Percentiles rank a stretch among this genome's conserved stretches.
phyloP scores from a whole-genome alignment of 2,888 invertebrate genomes.

The Diarsia mendica region DNA sequence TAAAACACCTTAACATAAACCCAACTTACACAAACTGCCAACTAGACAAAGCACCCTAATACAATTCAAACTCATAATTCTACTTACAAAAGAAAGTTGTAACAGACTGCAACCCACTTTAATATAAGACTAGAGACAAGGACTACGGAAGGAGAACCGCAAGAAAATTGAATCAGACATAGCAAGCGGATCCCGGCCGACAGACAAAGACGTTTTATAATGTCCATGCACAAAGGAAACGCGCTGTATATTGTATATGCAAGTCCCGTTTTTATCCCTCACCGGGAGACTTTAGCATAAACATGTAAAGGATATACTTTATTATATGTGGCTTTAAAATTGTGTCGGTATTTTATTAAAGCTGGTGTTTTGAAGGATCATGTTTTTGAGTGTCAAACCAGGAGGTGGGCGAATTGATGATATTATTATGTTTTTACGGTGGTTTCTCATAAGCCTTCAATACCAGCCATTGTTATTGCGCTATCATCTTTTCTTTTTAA shows the following conservation, averaged over 20 bases:
- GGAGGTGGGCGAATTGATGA: not conserved
- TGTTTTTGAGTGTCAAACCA: not conserved
- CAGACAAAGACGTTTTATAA: conserved; percentile 54
- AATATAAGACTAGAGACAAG: conserved; percentile 31
- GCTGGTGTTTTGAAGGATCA: not conserved
- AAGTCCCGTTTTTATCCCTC: conserved; percentile 35
- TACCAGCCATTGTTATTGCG: not conserved
- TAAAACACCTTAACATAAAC: not conserved
- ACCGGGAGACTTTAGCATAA: conserved; percentile 26
- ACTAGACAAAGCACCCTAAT: not conserved
- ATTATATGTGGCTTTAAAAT: conserved; percentile 25
- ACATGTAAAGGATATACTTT: conserved; percentile 6
- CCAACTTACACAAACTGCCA: not conserved
- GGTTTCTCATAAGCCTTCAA: not conserved
- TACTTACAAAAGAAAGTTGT: conserved; percentile 17
- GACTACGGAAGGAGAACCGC: conserved; percentile 19
- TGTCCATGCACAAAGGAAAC: conserved; percentile 54
- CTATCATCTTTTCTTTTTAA: too few species aligned
- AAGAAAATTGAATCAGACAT: conserved; percentile 58
- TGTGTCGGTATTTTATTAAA: not conserved
- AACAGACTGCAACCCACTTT: conserved; percentile 25
- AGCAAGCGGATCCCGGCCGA: conserved; percentile 32
- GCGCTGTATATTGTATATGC: conserved; percentile 25
- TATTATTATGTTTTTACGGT: not conserved
- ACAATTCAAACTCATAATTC: conserved; percentile 10